Base-by-base conservation (phyloP, 2,888 invertebrate genomes). In the Leptura quadrifasciata region DNA sequence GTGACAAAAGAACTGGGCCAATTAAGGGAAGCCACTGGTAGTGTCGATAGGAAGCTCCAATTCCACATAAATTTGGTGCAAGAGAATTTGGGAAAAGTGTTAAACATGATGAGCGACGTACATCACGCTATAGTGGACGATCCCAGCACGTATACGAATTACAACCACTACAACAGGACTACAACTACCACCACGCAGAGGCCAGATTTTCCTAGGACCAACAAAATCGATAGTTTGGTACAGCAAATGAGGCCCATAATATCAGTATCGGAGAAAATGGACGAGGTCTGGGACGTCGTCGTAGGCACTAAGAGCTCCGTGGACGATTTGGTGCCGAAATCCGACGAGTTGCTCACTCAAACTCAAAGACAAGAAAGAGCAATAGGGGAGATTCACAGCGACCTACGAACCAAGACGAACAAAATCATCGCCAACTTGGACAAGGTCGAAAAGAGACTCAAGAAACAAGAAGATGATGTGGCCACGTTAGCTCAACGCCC, bases 201-300 rank as follows among this genome's bases (percentile, higher is more conserved):
- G 27, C 92, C 93, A 0, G 84, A 91, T 8, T 47, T 70, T 2
- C 74, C 72, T 8, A 93, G 92, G 84, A 91, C 91, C 15, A 96
- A 94, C 86, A 96, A 96, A 90, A 93, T 96, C 79, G 96, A 96
- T 88, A 93, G 92, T 3, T 91, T 96, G 35, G 95, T 95, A 0
- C 94, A 94, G 85, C 95, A 95, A 89, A 96, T 96, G 87, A 93
- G 94, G 80, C 96, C 96, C 0, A 95, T 96, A 90, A 93, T 96
- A 85, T 94, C 94, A 72, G 96, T 96, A 0, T 95, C 96, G 0
- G 95, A 96, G 86, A 96, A 96, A 89, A 96, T 96, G 95, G 96
- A 96, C 84, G 95, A 96, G 89, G 96, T 96, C 3, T 96, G 96
- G 96, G 94, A 95, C 86, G 95, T 96, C 4, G 95, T 96, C 12